Conservation (phyloP, 1,140 invertebrate genomes). For the Leptinotarsa texana region DNA sequence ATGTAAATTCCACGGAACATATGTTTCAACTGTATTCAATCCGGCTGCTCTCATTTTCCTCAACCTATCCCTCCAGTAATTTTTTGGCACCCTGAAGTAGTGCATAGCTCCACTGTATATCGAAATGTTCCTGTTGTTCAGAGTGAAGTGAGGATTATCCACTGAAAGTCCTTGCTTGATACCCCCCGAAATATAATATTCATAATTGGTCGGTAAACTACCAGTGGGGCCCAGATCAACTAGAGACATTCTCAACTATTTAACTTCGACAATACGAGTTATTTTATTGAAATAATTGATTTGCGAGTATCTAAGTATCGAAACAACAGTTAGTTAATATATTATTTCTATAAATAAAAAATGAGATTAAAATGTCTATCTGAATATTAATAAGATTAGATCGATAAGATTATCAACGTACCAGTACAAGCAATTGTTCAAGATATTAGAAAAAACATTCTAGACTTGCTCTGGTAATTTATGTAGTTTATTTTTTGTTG, state of each 20-base stretch:
- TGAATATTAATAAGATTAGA: too few relatives aligned
- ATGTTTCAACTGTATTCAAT: constrained; percentile 89
- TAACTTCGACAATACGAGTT: too few relatives aligned
- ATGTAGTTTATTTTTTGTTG: too few relatives aligned
- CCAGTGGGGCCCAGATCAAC: not conserved
- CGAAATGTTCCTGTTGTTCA: constrained; percentile 48
- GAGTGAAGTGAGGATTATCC: constrained; percentile 50
- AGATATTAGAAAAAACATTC: too few relatives aligned
- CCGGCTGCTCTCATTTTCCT: constrained; percentile 61
- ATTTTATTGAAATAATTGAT: too few relatives aligned
- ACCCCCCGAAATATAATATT: constrained; percentile 46
- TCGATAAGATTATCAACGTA: too few relatives aligned
- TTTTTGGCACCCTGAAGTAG: constrained; percentile 83
- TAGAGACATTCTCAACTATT: not conserved
- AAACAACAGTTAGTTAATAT: too few relatives aligned
- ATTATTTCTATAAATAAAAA: too few relatives aligned
- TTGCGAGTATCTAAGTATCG: too few relatives aligned
- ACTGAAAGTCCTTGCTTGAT: constrained; percentile 42
- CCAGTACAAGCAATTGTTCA: too few relatives aligned
- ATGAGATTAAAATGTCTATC: too few relatives aligned
- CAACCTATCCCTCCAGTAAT: constrained; percentile 45
- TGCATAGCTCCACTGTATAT: constrained; percentile 77
- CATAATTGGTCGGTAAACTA: constrained; percentile 43
- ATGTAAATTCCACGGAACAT: constrained; percentile 93
- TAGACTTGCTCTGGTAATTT: too few relatives aligned